Conservation (phyloP, 2,113 vertebrate species). For the Oreochromis tanganicae region DNA sequence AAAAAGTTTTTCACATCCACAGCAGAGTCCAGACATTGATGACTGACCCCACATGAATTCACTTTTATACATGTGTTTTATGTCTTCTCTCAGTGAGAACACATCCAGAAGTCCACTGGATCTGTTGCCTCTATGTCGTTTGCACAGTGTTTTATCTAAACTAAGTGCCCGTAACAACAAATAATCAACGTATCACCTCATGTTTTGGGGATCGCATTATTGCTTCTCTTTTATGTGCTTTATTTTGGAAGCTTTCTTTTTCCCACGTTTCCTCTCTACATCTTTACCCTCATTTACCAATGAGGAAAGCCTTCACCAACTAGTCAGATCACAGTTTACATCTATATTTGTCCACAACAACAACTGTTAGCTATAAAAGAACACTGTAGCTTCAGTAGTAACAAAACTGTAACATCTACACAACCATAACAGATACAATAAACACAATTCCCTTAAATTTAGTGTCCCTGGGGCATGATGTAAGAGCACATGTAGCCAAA, state of each 20-base stretch:
- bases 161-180: not conserved
- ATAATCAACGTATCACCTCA: not conserved
- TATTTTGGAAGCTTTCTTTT: not conserved
- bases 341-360: not conserved
- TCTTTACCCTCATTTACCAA: not conserved
- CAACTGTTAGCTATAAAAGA: not conserved
- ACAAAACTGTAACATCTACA: not conserved
- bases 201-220: not conserved
- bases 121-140: not conserved
- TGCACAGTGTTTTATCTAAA: not conserved
- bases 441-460: not conserved
- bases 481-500: not conserved
- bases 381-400: not conserved
- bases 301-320: not conserved
- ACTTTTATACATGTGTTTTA: not conserved
- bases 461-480: not conserved
- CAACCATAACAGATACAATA: not conserved
- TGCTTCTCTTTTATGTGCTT: not conserved
- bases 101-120: not conserved
- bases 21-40: not conserved
- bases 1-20: not conserved
- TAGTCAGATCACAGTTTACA: not conserved
- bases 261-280: not conserved
- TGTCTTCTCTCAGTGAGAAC: not conserved
- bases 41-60: not conserved